Evolutionary conservation across 2,888 invertebrate genomes (phyloP), one percentile per base, ranked within the genome.

Genomic region (Sarcophaga variegata): DNA sequence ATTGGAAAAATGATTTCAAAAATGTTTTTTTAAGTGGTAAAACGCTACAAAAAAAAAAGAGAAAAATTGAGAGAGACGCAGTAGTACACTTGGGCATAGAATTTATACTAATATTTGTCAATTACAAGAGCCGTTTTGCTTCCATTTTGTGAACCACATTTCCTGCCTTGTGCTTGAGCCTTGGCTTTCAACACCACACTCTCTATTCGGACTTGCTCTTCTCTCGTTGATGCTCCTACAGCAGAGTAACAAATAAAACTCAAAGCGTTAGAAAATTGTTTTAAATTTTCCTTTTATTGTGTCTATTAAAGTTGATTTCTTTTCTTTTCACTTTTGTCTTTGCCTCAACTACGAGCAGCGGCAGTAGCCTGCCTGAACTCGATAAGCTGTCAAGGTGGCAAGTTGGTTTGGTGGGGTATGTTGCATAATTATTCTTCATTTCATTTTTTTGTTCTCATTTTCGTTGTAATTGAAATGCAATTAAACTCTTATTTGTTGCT

Each of bases 381-480:
- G 27, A 27, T 27, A 5, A 27, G 27, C 4, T 27, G 27, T 4
- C 27, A 5, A 27, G 27, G 45, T 45, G 45, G 67, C 37, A 20
- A 20, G 20, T 20, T 20, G 20, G 20, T 20, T 37, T 37, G 45
- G 2, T 45, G 27, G 27, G 76, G 67, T 78, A 25, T 25, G 72
- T 22, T 81, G 81, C 70, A 71, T 70, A 85, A 83, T 67, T 49
- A 77, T 74, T 83, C 77, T 72, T 69, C 69, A 69, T 81, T 81
- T 49, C 14, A 14, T 81, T 20, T 20, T 20, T 20, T 37, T 27
- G n/a, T 66, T 76, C 25, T 12, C 10, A 27, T 79, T 75, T 37
- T 12, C 12, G 4, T 59, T 78, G 54, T 86, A 86, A 86, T 79
- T 86, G 75, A 86, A 86, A 79, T 82, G 82, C 82, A 86, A 82